These are phyloP conservation scores for Lottia scabra DNA, from an alignment of 2,888 invertebrate species.

Conservation along the genomic window DNA sequence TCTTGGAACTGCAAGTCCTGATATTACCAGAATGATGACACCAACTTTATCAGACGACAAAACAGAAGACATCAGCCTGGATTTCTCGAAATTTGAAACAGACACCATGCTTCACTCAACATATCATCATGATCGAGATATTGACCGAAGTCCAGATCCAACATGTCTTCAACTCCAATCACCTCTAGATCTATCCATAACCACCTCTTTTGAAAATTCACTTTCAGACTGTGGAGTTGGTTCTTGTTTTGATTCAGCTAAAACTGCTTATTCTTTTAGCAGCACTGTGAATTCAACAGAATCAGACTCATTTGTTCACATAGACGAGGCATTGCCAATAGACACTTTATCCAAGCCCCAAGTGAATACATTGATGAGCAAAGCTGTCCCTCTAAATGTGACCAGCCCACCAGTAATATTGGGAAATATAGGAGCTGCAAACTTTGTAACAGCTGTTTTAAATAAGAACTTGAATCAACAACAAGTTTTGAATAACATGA, in stretches of 20 bases:
- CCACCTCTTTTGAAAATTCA: slow-evolving; percentile 2
- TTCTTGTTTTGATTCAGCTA: background rate
- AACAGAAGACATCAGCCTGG: slow-evolving; percentile 8
- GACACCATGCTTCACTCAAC: background rate
- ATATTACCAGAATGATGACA: slow-evolving; percentile 14
- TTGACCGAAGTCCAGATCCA: background rate
- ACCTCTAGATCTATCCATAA: background rate
- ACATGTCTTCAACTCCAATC: background rate
- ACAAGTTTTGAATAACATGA: background rate
- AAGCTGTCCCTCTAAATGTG: background rate
- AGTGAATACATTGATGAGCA: background rate
- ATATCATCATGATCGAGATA: background rate
- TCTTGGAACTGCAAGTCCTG: background rate
- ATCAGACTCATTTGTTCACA: background rate
- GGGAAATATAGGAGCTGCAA: background rate
- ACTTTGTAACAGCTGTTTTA: background rate
- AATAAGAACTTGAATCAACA: background rate
- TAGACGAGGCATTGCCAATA: background rate
- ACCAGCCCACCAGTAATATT: background rate
- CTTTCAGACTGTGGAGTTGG: background rate
- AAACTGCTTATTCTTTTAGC: background rate
- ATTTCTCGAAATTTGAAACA: slow-evolving; percentile 17
- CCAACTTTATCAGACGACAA: slow-evolving; percentile 18
- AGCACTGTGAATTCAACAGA: background rate
- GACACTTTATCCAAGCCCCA: background rate